Evolutionary conservation across 1,140 invertebrate species (phyloP).

Genomic region (Papilio machaon): DNA sequence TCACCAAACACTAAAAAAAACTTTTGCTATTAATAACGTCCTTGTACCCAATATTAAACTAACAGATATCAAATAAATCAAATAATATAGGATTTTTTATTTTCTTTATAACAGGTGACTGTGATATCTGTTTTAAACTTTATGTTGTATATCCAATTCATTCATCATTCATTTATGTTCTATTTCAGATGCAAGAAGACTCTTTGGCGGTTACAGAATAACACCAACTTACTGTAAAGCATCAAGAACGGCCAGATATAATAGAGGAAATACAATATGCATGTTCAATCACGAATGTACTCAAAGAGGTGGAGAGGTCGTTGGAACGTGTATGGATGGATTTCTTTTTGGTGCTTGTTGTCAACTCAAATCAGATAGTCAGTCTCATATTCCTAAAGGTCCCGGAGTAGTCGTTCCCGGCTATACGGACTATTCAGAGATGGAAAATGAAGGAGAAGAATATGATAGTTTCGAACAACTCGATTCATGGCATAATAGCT

Average conservation of each 20-base stretch:
- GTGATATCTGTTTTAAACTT: no score
- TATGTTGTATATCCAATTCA: slow-evolving; percentile 24
- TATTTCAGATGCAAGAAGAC: slow-evolving; percentile 50
- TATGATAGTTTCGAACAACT: slow-evolving; percentile 70
- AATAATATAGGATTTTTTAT: neutral
- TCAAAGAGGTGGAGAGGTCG: slow-evolving; percentile 90
- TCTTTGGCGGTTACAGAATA: no score
- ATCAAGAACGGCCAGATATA: slow-evolving; percentile 56
- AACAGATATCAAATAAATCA: neutral
- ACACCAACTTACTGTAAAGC: no score
- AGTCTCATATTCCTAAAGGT: slow-evolving; percentile 77
- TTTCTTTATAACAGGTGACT: neutral
- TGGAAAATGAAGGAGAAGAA: slow-evolving; percentile 65
- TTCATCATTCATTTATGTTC: neutral
- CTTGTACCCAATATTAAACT: neutral
- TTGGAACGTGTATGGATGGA: slow-evolving; percentile 95
- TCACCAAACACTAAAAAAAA: no score
- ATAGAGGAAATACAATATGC: slow-evolving; percentile 90
- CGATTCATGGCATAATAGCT: slow-evolving; percentile 74
- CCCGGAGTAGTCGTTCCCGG: slow-evolving; percentile 76
- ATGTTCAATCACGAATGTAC: slow-evolving; percentile 97
- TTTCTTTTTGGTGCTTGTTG: slow-evolving; percentile 96
- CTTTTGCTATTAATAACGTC: neutral
- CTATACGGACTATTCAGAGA: slow-evolving; percentile 73
- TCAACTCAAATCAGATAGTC: slow-evolving; percentile 80